These are phyloP conservation scores for Mylabris phalerata DNA, from an alignment of 1,140 invertebrate genomes.

Conservation along the genomic window DNA sequence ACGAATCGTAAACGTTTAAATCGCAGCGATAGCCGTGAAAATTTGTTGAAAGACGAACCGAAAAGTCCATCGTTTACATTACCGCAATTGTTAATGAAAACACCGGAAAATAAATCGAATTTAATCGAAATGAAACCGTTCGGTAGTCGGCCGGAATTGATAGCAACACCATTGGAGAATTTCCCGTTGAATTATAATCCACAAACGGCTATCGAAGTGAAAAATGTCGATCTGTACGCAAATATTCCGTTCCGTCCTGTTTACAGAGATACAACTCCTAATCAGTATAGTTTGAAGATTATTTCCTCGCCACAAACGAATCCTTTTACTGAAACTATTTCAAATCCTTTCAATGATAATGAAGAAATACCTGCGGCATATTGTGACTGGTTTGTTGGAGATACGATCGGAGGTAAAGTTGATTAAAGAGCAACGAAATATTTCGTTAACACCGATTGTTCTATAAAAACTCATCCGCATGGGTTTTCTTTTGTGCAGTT, in stretches of 20 bases:
- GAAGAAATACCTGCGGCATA: slow-evolving; percentile 32
- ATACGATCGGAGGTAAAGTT: slow-evolving; percentile 36
- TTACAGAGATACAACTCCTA: slow-evolving; percentile 19
- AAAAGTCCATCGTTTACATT: slow-evolving; percentile 32
- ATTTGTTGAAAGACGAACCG: slow-evolving; percentile 3
- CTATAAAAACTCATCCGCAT: slow-evolving; percentile 34
- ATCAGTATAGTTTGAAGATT: slow-evolving; percentile 6
- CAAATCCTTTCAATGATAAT: slow-evolving; percentile 16
- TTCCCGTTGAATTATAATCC: slow-evolving; percentile 33
- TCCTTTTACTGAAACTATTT: slow-evolving; percentile 16
- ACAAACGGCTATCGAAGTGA: background rate
- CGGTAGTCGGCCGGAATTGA: slow-evolving; percentile 27
- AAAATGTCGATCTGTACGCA: slow-evolving; percentile 31
- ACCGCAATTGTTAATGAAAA: slow-evolving; percentile 35
- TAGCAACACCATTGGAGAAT: slow-evolving; percentile 31
- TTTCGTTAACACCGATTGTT: slow-evolving; percentile 5
- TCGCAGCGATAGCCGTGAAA: background rate
- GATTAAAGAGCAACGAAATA: slow-evolving; percentile 4
- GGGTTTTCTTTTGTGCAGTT: slow-evolving; percentile 31
- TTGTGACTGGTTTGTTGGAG: slow-evolving; percentile 39
- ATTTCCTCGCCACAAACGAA: slow-evolving; percentile 6
- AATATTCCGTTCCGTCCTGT: slow-evolving; percentile 36
- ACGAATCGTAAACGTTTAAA: background rate
- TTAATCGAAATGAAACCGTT: slow-evolving; percentile 6
- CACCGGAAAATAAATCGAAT: slow-evolving; percentile 17